A percentile compares a stretch with the other conserved stretches of the same genome.
phyloP scores from a whole-genome alignment of 2,113 vertebrate genomes.

The Varanus salvator region DNA sequence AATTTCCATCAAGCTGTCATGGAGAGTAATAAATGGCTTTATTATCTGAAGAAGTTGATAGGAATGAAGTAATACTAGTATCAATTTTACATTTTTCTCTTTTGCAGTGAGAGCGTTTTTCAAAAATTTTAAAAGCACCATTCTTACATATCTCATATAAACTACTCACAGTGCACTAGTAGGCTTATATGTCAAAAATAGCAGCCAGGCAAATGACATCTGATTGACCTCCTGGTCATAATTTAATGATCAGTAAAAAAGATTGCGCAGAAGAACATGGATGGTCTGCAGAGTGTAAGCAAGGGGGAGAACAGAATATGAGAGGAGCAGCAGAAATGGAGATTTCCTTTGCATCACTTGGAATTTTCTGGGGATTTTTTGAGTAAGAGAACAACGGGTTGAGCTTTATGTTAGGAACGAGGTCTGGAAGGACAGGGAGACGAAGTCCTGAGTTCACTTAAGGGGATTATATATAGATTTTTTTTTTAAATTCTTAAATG shows the following conservation, averaged over 20 bases:
- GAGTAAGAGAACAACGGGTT: not conserved
- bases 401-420: not conserved
- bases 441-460: not conserved
- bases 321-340: too few relatives aligned
- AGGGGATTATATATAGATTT: not conserved
- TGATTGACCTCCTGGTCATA: conserved; percentile 11
- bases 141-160: not conserved
- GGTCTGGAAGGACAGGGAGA: not conserved
- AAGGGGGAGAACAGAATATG: not conserved
- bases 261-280: not conserved
- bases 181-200: conserved; percentile 7
- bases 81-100: not conserved
- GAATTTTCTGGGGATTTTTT: not conserved
- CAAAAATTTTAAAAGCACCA: conserved; percentile 7
- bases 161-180: not conserved
- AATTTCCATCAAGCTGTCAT: conserved; percentile 26
- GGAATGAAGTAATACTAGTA: not conserved
- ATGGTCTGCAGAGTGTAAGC: not conserved
- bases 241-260: not conserved
- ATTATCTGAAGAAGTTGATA: conserved; percentile 13
- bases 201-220: conserved; percentile 6
- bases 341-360: not conserved
- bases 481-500: conserved; percentile 32
- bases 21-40: not conserved
- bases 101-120: not conserved